Conservation (phyloP, 2,113 vertebrate species). For the Artemisiospiza belli region DNA sequence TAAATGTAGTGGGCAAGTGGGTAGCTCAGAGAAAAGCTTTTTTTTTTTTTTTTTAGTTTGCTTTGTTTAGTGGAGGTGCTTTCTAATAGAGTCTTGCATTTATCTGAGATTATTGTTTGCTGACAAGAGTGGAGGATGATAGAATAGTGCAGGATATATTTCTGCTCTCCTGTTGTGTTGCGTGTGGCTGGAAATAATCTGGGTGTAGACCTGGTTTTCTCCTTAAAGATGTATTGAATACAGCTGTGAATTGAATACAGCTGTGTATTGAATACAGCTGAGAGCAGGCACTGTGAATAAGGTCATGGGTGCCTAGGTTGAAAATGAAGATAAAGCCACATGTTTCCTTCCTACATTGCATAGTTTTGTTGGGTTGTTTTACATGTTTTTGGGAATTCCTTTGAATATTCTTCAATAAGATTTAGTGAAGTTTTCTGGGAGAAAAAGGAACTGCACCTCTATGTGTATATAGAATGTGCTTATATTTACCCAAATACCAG, state of each 20-base stretch:
- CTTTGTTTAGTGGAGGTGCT: background rate
- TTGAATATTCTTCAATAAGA: background rate
- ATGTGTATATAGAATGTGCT: background rate
- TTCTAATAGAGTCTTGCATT: background rate
- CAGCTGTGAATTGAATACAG: background rate
- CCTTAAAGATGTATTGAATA: background rate
- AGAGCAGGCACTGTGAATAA: background rate
- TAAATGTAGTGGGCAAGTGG: background rate
- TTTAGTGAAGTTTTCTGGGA: background rate
- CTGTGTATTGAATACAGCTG: background rate
- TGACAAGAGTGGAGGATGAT: background rate
- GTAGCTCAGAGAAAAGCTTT: background rate
- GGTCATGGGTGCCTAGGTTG: background rate
- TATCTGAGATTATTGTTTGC: background rate
- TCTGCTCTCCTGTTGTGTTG: background rate
- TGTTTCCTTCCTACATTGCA: background rate
- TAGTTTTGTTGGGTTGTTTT: background rate
- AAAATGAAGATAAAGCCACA: background rate
- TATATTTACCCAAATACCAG: background rate
- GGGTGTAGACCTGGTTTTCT: background rate
- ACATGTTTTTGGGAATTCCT: background rate
- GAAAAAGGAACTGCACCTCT: background rate
- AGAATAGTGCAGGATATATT: background rate
- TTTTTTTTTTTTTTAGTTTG: background rate
- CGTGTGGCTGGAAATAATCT: background rate